Conservation (phyloP, 2,797 vertebrate species). For the Sebastes kiyomatsui region DNA sequence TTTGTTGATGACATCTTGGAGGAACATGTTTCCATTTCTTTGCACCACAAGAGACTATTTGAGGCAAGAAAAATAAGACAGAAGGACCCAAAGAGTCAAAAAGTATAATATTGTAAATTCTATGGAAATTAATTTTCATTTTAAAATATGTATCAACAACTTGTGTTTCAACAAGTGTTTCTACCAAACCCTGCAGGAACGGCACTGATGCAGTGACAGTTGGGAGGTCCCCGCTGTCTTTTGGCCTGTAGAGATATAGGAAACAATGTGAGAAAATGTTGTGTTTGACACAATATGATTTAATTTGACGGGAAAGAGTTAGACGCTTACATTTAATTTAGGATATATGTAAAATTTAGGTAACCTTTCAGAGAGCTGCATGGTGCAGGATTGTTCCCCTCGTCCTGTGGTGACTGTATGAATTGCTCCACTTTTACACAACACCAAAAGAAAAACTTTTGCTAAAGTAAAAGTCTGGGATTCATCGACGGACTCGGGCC, state of each 20-base stretch:
- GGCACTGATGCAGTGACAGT: constrained; percentile 39
- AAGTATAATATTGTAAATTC: not conserved
- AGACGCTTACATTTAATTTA: not conserved
- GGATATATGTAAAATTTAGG: not conserved
- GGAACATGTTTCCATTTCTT: constrained; percentile 67
- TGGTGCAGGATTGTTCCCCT: constrained; percentile 41
- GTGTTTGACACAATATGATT: not conserved
- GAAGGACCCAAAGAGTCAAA: not conserved
- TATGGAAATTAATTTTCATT: not conserved
- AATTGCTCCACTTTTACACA: constrained; percentile 81
- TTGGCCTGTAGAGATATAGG: constrained; percentile 36
- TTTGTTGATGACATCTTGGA: constrained; percentile 64
- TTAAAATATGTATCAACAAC: not conserved
- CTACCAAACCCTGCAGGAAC: constrained; percentile 68
- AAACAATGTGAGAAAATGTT: not conserved
- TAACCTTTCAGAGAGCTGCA: constrained; percentile 80
- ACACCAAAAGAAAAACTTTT: constrained; percentile 74
- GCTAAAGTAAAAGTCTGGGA: constrained; percentile 9
- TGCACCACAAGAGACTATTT: constrained; percentile 65
- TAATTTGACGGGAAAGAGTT: not conserved
- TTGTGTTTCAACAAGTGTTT: constrained; percentile 2
- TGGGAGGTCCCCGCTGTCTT: constrained; percentile 45
- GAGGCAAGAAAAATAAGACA: not conserved
- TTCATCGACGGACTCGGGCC: constrained; percentile 32
- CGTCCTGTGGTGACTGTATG: constrained; percentile 71